phyloP scores from a whole-genome alignment of 1,140 invertebrate species.

The Drosophila albomicans region DNA sequence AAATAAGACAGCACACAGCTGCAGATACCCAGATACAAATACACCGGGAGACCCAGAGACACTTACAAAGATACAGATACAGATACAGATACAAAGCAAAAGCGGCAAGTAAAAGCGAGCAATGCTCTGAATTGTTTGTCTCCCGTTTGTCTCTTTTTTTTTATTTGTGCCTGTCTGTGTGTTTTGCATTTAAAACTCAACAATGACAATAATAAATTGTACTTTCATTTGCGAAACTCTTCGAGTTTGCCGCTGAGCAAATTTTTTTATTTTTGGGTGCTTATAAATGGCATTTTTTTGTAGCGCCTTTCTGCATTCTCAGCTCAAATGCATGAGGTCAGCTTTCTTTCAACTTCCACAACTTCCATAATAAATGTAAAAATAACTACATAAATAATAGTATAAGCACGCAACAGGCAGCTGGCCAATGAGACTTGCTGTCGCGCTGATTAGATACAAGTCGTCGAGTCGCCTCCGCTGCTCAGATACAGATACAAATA shows the following conservation, averaged over 20 bases:
- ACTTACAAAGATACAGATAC: slow-evolving; percentile 15
- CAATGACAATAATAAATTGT: slow-evolving; percentile 66
- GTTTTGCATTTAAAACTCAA: slow-evolving; percentile 59
- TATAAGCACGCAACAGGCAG: slow-evolving; percentile 62
- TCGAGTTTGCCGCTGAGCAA: slow-evolving; percentile 1
- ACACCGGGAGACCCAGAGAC: slow-evolving; percentile 9
- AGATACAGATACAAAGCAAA: slow-evolving; percentile 37
- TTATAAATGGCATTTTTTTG: slow-evolving; percentile 48
- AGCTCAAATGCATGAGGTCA: slow-evolving; percentile 65
- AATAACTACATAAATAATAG: slow-evolving; percentile 64
- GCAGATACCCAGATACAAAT: slow-evolving; percentile 21
- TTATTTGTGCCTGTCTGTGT: slow-evolving; percentile 10
- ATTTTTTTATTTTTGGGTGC: slow-evolving; percentile 48
- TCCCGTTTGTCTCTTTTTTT: slow-evolving; percentile 33
- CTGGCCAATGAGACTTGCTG: slow-evolving; percentile 69
- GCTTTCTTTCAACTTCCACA: slow-evolving; percentile 55
- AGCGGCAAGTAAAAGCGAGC: slow-evolving; percentile 56
- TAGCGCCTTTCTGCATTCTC: slow-evolving; percentile 36
- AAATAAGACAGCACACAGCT: slow-evolving; percentile 64
- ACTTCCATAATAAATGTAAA: slow-evolving; percentile 67
- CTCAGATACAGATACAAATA: slow-evolving; percentile 17
- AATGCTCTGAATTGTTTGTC: slow-evolving; percentile 62
- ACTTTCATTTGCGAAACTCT: slow-evolving; percentile 67
- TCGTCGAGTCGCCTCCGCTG: slow-evolving; percentile 7
- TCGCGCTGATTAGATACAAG: slow-evolving; percentile 77